These are phyloP conservation scores for Stomorhina lunata DNA, from an alignment of 2,888 invertebrate species.

Conservation along the genomic window DNA sequence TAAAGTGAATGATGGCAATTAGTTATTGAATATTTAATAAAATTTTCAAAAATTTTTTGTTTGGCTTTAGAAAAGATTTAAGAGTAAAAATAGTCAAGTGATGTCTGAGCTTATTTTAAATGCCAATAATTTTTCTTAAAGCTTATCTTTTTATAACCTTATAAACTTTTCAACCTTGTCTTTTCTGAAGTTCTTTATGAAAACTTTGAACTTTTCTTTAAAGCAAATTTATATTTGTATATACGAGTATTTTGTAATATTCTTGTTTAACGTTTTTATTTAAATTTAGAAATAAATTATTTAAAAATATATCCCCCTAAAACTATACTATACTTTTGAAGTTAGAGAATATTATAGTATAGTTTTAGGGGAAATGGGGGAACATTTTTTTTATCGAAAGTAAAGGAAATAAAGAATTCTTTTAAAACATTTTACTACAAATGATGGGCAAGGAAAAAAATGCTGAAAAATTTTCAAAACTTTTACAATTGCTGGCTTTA, in stretches of 20 bases:
- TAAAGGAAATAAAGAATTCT: not conserved
- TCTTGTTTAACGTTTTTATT: no score
- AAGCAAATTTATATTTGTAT: not conserved
- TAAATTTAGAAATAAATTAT: not conserved
- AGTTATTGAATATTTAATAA: no score
- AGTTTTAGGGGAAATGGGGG: no score
- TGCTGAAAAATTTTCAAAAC: not conserved
- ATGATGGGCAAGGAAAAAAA: slow-evolving; percentile 9
- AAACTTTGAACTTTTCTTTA: slow-evolving; percentile 17
- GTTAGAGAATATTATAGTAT: no score
- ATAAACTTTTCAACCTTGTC: not conserved
- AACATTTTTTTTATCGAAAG: no score
- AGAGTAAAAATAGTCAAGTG: no score
- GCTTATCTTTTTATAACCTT: not conserved
- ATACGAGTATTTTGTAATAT: not conserved
- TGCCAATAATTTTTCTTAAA: not conserved
- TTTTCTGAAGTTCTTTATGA: not conserved
- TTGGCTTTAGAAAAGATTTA: no score
- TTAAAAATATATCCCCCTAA: not conserved
- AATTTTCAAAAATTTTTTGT: no score
- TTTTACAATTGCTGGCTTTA: not conserved
- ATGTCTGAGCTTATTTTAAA: no score
- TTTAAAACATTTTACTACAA: not conserved
- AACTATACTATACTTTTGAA: no score
- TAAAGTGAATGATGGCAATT: no score